A percentile compares a stretch with the other conserved stretches of the same genome.
Evolutionary conservation across 2,113 vertebrate species (phyloP).

Genomic region (Cryptomyrus ogoouensis): DNA sequence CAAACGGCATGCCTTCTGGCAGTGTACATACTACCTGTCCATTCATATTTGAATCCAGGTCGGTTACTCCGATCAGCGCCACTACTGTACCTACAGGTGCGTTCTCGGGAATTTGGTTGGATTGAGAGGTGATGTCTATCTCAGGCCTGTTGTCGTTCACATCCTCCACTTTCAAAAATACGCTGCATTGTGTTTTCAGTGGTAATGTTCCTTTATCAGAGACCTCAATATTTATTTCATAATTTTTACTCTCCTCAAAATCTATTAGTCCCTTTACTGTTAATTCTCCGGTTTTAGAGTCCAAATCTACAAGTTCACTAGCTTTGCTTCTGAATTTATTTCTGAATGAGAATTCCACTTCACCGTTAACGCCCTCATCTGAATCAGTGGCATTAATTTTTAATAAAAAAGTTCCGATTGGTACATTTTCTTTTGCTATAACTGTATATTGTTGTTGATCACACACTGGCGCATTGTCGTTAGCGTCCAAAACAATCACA

Average conservation of each 20-base stretch:
- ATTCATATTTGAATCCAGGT: slow-evolving; percentile 38
- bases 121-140: slow-evolving; percentile 45
- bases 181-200: slow-evolving; percentile 19
- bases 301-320: slow-evolving; percentile 22
- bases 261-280: slow-evolving; percentile 22
- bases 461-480: slow-evolving; percentile 37
- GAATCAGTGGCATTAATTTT: slow-evolving; percentile 32
- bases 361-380: slow-evolving; percentile 35
- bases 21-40: slow-evolving; percentile 47
- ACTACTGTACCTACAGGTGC: slow-evolving; percentile 26
- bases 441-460: slow-evolving; percentile 16
- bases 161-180: slow-evolving; percentile 31
- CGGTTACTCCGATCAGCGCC: slow-evolving; percentile 18
- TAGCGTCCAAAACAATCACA: slow-evolving; percentile 27
- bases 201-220: neutral
- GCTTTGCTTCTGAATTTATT: neutral
- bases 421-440: slow-evolving; percentile 25
- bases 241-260: slow-evolving; percentile 22
- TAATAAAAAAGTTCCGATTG: slow-evolving; percentile 27
- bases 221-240: slow-evolving; percentile 22
- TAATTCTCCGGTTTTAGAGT: slow-evolving; percentile 32
- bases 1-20: slow-evolving; percentile 42
- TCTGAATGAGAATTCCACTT: slow-evolving; percentile 32
- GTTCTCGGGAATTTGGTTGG: slow-evolving; percentile 46
- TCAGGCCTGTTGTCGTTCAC: slow-evolving; percentile 39